Evolutionary conservation across 2,113 vertebrate genomes (phyloP).

Genomic region (Maccullochella peelii): DNA sequence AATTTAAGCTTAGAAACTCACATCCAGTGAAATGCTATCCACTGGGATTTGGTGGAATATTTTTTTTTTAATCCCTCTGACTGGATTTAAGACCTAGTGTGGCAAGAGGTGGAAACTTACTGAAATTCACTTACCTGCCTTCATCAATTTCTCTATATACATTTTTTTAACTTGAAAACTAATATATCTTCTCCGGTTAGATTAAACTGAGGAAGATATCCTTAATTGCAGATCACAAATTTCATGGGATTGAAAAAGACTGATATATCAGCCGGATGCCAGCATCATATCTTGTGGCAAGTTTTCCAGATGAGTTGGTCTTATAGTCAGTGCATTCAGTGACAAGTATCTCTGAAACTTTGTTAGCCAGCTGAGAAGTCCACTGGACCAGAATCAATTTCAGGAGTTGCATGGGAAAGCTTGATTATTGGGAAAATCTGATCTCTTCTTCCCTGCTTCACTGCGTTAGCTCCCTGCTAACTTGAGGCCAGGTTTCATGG

Average conservation of each 20-base stretch:
- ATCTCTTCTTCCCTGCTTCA: conserved; percentile 1
- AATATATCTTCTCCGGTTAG: background rate
- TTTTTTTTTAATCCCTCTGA: conserved; percentile 4
- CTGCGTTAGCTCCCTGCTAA: background rate
- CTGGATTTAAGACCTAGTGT: background rate
- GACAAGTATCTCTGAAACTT: background rate
- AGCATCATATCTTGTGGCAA: background rate
- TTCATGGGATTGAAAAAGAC: background rate
- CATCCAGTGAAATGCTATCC: conserved; percentile 12
- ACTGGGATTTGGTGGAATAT: background rate
- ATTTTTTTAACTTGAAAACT: background rate
- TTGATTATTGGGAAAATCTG: conserved; percentile 10
- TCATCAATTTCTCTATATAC: background rate
- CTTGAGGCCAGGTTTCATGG: background rate
- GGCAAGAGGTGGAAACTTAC: conserved; percentile 9
- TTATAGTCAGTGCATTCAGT: background rate
- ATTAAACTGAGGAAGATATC: background rate
- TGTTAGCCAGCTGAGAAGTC: conserved; percentile 7
- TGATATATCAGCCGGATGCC: background rate
- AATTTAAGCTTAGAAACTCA: conserved; percentile 13
- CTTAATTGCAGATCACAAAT: background rate
- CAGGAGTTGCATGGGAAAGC: background rate
- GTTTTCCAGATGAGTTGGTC: background rate
- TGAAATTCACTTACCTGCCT: background rate
- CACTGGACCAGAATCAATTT: conserved; percentile 10